phyloP scores from a whole-genome alignment of 1,140 invertebrate species.

The Parasteatoda tepidariorum region DNA sequence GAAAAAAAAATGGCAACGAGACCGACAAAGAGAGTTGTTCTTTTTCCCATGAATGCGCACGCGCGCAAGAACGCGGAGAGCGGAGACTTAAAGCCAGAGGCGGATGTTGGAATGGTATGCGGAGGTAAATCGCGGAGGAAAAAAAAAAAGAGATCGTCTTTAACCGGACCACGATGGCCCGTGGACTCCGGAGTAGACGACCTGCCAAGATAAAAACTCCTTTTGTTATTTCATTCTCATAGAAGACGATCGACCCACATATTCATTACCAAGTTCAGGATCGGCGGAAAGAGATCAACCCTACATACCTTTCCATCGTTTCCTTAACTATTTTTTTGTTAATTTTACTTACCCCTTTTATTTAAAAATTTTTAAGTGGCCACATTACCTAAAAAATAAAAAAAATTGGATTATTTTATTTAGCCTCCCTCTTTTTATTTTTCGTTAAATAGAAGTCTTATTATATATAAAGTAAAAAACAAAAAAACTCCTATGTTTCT shows the following conservation, averaged over 20 bases:
- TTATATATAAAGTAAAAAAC: too few relatives aligned
- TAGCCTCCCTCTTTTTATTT: too few relatives aligned
- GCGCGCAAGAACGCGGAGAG: background rate
- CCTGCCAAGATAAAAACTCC: background rate
- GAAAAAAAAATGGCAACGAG: background rate
- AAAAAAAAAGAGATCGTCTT: background rate
- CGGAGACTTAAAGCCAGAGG: background rate
- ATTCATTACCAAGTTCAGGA: background rate
- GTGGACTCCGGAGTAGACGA: background rate
- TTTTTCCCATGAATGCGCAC: background rate
- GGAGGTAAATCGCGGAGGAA: background rate
- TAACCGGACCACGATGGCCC: background rate
- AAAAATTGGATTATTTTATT: too few relatives aligned
- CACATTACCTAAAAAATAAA: too few relatives aligned
- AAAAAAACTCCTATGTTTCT: too few relatives aligned
- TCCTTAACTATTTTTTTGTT: background rate
- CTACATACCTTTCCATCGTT: background rate
- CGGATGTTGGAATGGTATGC: background rate
- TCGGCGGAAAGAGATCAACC: background rate
- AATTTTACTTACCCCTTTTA: background rate
- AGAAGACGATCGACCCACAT: background rate
- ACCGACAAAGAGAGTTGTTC: background rate
- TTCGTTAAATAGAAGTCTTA: too few relatives aligned
- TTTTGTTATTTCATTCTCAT: background rate
- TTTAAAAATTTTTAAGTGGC: too few relatives aligned